Percentiles rank a stretch among this genome's conserved stretches.
Evolutionary conservation across 2,797 vertebrate genomes (phyloP).

Genomic region (Chelidonichthys spinosus): DNA sequence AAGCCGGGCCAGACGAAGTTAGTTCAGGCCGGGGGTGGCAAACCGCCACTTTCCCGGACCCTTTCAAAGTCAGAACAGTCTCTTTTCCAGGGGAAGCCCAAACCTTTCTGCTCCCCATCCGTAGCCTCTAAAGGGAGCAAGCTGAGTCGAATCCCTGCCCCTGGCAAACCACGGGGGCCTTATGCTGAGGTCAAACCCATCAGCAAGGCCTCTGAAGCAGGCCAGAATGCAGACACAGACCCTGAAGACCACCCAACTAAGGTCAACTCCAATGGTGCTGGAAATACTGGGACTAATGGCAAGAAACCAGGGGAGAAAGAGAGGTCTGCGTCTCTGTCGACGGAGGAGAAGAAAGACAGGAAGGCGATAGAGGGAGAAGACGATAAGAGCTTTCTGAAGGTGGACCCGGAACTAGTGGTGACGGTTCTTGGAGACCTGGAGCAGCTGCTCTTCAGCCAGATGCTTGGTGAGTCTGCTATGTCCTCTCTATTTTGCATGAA

Average conservation of each 20-base stretch:
- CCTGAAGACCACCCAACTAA: constrained; percentile 77
- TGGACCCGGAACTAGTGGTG: constrained; percentile 97
- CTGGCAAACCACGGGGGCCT: constrained; percentile 88
- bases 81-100: constrained; percentile 89
- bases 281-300: constrained; percentile 56
- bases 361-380: constrained; percentile 85
- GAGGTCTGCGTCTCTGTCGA: constrained; percentile 54
- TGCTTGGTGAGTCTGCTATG: constrained; percentile 89
- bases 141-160: constrained; percentile 89
- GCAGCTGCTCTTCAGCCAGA: constrained; percentile 98
- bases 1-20: constrained; percentile 79
- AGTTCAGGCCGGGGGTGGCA: constrained; percentile 71
- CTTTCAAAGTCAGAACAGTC: constrained; percentile 96
- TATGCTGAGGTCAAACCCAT: constrained; percentile 96
- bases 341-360: constrained; percentile 77
- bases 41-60: constrained; percentile 86
- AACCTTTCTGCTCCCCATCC: constrained; percentile 82
- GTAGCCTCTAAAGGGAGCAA: constrained; percentile 83
- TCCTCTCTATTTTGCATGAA: background rate
- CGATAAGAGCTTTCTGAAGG: constrained; percentile 93
- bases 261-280: constrained; percentile 78
- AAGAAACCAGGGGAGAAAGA: constrained; percentile 70
- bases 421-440: constrained; percentile 97
- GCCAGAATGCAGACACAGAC: constrained; percentile 61
- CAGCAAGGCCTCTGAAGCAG: constrained; percentile 88